Percentiles rank a stretch among this genome's conserved stretches.
These are phyloP conservation scores for Operophtera brumata DNA, from an alignment of 2,888 invertebrate genomes.

Conservation along the genomic window DNA sequence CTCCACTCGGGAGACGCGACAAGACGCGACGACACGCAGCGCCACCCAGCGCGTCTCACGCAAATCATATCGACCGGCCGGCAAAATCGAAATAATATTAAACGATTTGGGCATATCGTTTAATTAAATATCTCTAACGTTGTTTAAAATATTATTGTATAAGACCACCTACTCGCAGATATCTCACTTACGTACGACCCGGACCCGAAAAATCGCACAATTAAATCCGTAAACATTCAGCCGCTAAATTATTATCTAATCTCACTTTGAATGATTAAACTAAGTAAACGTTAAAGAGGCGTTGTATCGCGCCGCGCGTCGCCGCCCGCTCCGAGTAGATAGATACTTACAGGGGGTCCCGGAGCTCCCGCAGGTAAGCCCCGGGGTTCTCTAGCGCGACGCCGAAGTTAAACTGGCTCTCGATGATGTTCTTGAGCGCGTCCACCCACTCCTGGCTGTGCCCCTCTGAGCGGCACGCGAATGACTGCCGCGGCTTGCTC, in stretches of 20 bases:
- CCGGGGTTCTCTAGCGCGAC: constrained; percentile 98
- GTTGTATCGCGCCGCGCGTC: neutral
- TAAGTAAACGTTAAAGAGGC: neutral
- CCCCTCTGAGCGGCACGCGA: constrained; percentile 87
- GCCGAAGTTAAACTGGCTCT: constrained; percentile 96
- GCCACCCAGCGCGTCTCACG: neutral
- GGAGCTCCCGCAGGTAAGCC: constrained; percentile 62
- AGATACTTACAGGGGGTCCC: constrained; percentile 65
- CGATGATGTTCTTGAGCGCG: constrained; percentile 91
- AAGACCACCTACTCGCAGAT: constrained; percentile 17
- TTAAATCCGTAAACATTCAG: constrained; percentile 2
- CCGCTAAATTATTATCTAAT: constrained; percentile 14
- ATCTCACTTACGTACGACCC: constrained; percentile 4
- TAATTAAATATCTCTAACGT: constrained; percentile 18
- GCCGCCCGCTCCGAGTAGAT: constrained; percentile 9
- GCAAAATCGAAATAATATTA: constrained; percentile 4
- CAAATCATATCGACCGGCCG: constrained; percentile 1
- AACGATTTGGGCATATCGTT: constrained; percentile 27
- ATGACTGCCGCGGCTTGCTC: constrained; percentile 86
- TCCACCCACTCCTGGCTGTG: constrained; percentile 92
- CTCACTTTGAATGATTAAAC: constrained; percentile 20
- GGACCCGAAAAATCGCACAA: constrained; percentile 5
- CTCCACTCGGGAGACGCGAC: neutral
- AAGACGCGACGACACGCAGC: neutral
- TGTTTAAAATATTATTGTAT: constrained; percentile 15